phyloP scores from a whole-genome alignment of 2,113 vertebrate species.

The Leptosomus discolor region DNA sequence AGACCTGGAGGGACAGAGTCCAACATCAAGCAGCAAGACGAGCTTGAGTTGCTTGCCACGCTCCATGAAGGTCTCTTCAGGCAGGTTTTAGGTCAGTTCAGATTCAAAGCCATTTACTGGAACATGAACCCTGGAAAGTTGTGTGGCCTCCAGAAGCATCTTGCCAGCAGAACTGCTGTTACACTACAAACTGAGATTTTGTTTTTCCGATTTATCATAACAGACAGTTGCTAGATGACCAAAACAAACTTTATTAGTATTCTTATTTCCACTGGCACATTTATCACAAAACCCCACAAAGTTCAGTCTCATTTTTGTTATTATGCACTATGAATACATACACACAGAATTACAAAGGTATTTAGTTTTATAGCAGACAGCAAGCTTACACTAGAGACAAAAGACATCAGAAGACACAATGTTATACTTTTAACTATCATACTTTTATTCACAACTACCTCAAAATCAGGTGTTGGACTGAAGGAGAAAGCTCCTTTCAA shows the following conservation, averaged over 20 bases:
- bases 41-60: background rate
- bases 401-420: background rate
- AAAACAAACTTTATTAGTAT: background rate
- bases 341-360: background rate
- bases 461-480: background rate
- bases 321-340: background rate
- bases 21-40: background rate
- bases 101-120: background rate
- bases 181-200: background rate
- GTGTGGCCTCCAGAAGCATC: background rate
- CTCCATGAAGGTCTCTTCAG: background rate
- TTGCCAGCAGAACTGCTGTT: background rate
- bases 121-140: background rate
- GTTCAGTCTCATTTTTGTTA: background rate
- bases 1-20: background rate
- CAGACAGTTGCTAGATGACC: background rate
- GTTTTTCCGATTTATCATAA: background rate
- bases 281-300: rapidly evolving
- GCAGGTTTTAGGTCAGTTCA: background rate
- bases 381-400: background rate
- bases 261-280: background rate
- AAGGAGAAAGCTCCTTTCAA: background rate
- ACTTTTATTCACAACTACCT: background rate
- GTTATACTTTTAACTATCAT: background rate
- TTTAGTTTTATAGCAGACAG: background rate